phyloP scores from a whole-genome alignment of 2,888 invertebrate genomes.

The Lasiommata megera region DNA sequence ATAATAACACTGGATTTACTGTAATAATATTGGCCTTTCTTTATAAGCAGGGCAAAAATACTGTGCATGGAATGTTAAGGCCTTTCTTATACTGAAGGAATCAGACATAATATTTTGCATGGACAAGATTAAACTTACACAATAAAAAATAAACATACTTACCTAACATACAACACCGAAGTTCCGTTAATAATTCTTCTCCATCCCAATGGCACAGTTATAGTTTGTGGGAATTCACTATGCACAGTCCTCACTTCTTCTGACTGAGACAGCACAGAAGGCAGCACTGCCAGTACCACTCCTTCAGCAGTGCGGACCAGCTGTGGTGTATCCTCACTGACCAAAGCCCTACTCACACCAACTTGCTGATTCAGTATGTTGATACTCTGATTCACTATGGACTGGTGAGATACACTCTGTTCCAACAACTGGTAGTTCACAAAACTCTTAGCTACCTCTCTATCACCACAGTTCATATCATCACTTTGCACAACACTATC shows the following conservation, averaged over 20 bases:
- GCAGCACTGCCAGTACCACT: conserved; percentile 71
- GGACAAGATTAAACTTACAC: background rate
- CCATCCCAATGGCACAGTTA: conserved; percentile 77
- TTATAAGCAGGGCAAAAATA: too few species aligned
- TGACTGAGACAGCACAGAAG: conserved; percentile 50
- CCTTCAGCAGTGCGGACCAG: conserved; percentile 72
- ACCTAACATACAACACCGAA: conserved; percentile 55
- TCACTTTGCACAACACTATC: conserved; percentile 60
- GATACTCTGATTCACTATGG: conserved; percentile 77
- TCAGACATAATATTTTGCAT: too few species aligned
- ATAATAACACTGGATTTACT: too few species aligned
- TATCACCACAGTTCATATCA: conserved; percentile 60
- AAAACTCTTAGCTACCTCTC: conserved; percentile 66
- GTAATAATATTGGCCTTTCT: too few species aligned
- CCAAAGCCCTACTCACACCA: conserved; percentile 63
- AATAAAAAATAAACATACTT: conserved; percentile 10
- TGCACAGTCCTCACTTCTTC: conserved; percentile 57
- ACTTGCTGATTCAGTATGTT: conserved; percentile 78
- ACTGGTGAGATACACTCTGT: conserved; percentile 77
- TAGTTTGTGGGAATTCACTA: conserved; percentile 65
- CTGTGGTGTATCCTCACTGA: conserved; percentile 66
- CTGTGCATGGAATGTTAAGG: too few species aligned
- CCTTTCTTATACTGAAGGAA: too few species aligned
- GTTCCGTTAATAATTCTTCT: conserved; percentile 68
- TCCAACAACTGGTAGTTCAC: conserved; percentile 79